Evolutionary conservation across 2,797 vertebrate species (phyloP).

Genomic region (Falco naumanni): DNA sequence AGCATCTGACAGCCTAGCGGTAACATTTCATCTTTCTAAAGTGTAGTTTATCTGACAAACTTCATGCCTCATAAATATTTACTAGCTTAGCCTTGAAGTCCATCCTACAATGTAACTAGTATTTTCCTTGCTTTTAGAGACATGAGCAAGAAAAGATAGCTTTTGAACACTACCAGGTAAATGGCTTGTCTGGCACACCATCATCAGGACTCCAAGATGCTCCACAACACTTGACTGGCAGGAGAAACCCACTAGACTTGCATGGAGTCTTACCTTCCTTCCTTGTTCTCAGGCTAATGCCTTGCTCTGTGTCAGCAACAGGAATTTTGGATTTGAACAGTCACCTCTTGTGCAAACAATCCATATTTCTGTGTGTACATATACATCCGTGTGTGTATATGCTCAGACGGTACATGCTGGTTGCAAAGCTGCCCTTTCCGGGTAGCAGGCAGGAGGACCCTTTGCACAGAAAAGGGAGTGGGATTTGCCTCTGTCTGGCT

Average conservation of each 20-base stretch:
- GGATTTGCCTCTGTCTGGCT: background rate
- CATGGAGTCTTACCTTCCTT: background rate
- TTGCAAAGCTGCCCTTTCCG: background rate
- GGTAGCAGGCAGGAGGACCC: background rate
- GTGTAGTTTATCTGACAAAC: background rate
- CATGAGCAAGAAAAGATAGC: background rate
- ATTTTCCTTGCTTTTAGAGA: background rate
- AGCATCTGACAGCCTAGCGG: background rate
- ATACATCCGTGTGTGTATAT: fast-evolving
- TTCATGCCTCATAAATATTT: constrained; percentile 10
- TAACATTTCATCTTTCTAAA: constrained; percentile 27
- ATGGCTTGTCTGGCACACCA: background rate
- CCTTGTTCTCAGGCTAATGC: background rate
- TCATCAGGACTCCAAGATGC: background rate
- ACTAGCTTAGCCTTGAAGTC: constrained; percentile 4
- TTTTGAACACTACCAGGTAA: background rate
- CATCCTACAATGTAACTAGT: background rate
- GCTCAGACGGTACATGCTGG: fast-evolving
- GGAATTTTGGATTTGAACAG: background rate
- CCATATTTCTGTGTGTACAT: background rate
- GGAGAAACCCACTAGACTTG: background rate
- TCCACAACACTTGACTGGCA: background rate
- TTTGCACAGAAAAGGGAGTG: background rate
- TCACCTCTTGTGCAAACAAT: background rate
- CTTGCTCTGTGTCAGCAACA: background rate